Evolutionary conservation across 2,888 invertebrate genomes (phyloP), one percentile per base, ranked within the genome.

Genomic region (Ischnura elegans): DNA sequence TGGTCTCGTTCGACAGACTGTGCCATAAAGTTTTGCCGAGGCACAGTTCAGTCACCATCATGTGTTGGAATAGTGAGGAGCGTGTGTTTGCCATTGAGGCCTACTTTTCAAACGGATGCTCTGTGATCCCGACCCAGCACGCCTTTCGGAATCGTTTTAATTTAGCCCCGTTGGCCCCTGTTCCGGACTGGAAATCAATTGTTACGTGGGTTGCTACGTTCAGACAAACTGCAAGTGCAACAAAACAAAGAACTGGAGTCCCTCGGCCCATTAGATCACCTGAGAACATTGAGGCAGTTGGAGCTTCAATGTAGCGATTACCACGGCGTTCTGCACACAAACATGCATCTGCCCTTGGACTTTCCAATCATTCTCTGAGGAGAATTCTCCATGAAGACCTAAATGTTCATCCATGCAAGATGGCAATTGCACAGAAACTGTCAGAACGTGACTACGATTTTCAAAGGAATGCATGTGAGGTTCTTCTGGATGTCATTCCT

Each of bases 341-440:
- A 95, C 95, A 95, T 95, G 94, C 95, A 25, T 90, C 95, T 95
- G 95, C 95, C 93, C 94, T 95, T 93, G 94, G 94, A 94, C 90
- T 95, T 47, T 95, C 94, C 51, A 94, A 94, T 94, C 94, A 95
- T 93, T 94, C 94, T 46, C 94, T 94, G 85, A 93, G 95, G 93
- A 93, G 94, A 94, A 95, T 95, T 94, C 94, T 95, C 86, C 95
- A 95, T 93, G 93, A 94, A 84, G 94, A 95, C 84, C 94, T 95
- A 87, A 94, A 95, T 93, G 95, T 94, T 93, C 95, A 95, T 94
- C 95, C 95, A 0, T 95, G 95, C 94, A 95, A 95, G 93, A 93
- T 95, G 94, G 94, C 94, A 86, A 94, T 95, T 36, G 94, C 94
- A 93, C 95, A 95, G 94, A 95, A 95, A 95, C 94, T 95, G 45